These are phyloP conservation scores for Drosophila conformis DNA, from an alignment of 2,888 invertebrate species.

Conservation along the genomic window DNA sequence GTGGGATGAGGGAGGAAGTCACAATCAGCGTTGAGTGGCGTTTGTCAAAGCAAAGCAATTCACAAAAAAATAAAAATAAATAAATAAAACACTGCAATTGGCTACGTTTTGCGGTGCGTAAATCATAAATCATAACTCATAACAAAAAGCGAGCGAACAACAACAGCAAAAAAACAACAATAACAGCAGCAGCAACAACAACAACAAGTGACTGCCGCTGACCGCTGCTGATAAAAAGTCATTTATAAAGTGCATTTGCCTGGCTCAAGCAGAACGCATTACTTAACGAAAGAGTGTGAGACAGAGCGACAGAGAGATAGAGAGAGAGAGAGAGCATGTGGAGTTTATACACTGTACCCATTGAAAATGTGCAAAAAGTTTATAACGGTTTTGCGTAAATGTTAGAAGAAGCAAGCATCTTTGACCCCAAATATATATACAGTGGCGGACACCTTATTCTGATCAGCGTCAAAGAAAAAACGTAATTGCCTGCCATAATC, in stretches of 20 bases:
- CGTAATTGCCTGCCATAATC: too few species aligned
- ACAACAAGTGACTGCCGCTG: conserved; percentile 18
- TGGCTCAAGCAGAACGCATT: conserved; percentile 11
- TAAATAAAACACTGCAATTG: conserved; percentile 39
- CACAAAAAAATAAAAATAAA: conserved; percentile 2
- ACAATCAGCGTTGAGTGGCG: conserved; percentile 52
- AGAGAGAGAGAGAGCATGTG: background rate
- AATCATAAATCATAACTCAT: conserved; percentile 40
- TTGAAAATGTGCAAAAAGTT: background rate
- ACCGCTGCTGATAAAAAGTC: conserved; percentile 60
- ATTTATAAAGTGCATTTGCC: conserved; percentile 65
- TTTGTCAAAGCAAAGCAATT: conserved; percentile 69
- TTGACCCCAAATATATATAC: background rate
- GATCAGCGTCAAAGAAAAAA: too few species aligned
- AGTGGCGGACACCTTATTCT: too few species aligned
- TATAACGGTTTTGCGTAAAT: background rate
- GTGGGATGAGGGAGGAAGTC: conserved; percentile 37
- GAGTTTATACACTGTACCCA: background rate
- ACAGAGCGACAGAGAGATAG: background rate
- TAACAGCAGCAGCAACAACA: conserved; percentile 15
- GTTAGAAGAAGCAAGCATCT: background rate
- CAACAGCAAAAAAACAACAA: background rate
- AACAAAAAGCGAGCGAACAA: conserved; percentile 2
- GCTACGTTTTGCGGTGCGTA: conserved; percentile 55
- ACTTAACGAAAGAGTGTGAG: conserved; percentile 14